Evolutionary conservation across 2,888 invertebrate genomes (phyloP), one percentile per base, ranked within the genome.

Genomic region (Omphaloscelis lunosa): DNA sequence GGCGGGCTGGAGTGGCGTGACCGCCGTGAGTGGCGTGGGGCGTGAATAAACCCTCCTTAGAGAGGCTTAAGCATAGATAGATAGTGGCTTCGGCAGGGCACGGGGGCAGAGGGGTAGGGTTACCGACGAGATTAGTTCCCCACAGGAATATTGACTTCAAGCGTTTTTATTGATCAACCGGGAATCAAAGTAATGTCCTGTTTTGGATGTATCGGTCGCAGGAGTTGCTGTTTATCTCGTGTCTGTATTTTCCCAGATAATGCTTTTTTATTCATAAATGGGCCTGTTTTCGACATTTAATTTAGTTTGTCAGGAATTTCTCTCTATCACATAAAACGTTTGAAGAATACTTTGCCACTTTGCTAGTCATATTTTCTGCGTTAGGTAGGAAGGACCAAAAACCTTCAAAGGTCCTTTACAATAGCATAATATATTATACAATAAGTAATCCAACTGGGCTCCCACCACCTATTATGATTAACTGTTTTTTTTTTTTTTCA

Each of bases 41-140:
- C 79, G 77, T 77, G 79, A 79, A 85, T 80, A 86, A 80, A 84
- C 79, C 88, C 83, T 83, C 78, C 85, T 87, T 85, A 83, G 79
- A 82, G 75, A 74, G 76, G 88, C 83, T 88, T 86, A 87, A 78
- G 80, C 72, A 59, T 83, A 82, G 87, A 59, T 83, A 82, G 87
- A 79, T 83, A 79, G 84, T 77, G 79, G 82, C 75, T 61, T 59
- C 59, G 59, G 48, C 70, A 61, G 82, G 68, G 41, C 58, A n/a
- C 74, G 45, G 34, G n/a, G 39, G 34, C 15, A 23, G 53, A 34
- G 45, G 48, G 39, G 34, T 66, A 53, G 62, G 58, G 53, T 67
- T 77, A 66, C 75, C 62, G 65, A 62, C 75, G 59, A 82, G 77
- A 81, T 86, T 87, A 89, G 48, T 81, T 77, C 59, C 76, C 71